Evolutionary conservation across 2,797 vertebrate species (phyloP), one percentile per base, ranked within the genome.

Genomic region (Acipenser transmontanus): DNA sequence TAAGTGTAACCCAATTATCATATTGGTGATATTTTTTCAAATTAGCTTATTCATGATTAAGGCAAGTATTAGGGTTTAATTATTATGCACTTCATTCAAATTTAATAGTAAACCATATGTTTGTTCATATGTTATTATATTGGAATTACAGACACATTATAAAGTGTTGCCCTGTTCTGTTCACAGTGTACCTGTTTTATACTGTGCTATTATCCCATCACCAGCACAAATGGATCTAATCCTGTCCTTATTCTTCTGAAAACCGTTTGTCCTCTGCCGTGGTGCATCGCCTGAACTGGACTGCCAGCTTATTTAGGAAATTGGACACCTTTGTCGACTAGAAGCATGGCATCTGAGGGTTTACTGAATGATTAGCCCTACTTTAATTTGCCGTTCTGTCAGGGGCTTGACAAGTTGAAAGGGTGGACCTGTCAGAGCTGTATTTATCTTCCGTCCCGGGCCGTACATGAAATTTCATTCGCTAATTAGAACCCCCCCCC

Each of bases 381-480:
- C 82, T 86, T 86, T 87, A 91, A 89, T 85, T 87, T 85, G 79
- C 77, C 68, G 80, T 87, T 87, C 74, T 78, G 77, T 87, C 82
- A 7, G 64, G 80, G 80, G 1, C 81, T 79, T 79, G 82, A 82
- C 78, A 84, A 83, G 81, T 78, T 80, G 81, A 85, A 88, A 87
- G 85, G 84, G 79, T 81, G 74, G 74, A 72, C 82, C 88, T 88
- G 89, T 86, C 89, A 89, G 70, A 66, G 66, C 71, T 67, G 75
- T 83, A 92, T 92, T 81, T 81, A 84, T 89, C 89, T 90, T 82
- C 81, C 48, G 70, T 73, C 77, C 78, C 73, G 69, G 79, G 78
- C 76, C 76, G 79, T 90, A 77, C 86, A 90, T 77, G 74, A 86
- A 78, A 84, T 89, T 91, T 91, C 77, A 92, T 92, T 85, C 81